Evolutionary conservation across 2,888 invertebrate genomes (phyloP).

Genomic region (Lacanobia wlatinum): DNA sequence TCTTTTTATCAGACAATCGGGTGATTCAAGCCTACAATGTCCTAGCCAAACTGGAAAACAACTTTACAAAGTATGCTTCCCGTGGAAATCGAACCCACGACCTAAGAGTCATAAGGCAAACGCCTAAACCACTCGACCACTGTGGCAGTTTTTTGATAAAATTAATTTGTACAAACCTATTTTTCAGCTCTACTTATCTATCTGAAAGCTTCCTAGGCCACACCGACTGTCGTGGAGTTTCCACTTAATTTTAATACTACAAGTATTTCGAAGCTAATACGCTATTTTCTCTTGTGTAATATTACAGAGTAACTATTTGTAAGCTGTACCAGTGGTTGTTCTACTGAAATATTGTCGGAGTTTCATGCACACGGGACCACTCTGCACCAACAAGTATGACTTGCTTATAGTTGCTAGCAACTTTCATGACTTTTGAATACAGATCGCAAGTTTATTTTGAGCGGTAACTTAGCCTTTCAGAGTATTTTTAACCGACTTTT

Average conservation of each 20-base stretch:
- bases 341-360: constrained; percentile 15
- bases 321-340: neutral
- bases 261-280: neutral
- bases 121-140: no score
- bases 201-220: no score
- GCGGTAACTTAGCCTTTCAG: neutral
- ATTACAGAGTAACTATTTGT: neutral
- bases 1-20: no score
- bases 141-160: no score
- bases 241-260: neutral
- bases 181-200: neutral
- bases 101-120: no score
- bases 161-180: neutral
- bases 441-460: neutral
- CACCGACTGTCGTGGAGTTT: neutral
- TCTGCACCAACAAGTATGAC: neutral
- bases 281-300: neutral
- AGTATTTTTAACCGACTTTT: no score
- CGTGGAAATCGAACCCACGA: no score
- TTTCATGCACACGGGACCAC: constrained; percentile 4
- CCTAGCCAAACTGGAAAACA: no score
- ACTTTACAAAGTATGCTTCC: no score
- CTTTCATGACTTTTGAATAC: neutral
- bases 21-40: no score
- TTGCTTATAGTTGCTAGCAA: neutral